Evolutionary conservation across 2,888 invertebrate species (phyloP).

Genomic region (Phragmatobia fuliginosa): DNA sequence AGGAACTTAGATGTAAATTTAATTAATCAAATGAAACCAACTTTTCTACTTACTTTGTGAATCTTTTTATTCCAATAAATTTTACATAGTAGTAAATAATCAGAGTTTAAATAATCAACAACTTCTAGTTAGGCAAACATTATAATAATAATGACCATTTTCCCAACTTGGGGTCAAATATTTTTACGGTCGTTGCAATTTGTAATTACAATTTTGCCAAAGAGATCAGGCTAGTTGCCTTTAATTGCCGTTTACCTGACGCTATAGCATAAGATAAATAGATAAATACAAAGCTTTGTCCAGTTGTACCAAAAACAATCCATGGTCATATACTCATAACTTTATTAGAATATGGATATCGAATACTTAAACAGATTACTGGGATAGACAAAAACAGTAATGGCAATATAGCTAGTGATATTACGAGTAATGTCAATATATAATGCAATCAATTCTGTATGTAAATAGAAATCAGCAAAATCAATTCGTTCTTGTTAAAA

Average conservation of each 20-base stretch:
- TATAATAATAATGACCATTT: not conserved
- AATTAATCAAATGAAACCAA: not conserved
- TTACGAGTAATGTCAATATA: no score
- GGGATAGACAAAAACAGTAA: not conserved
- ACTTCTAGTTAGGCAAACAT: no score
- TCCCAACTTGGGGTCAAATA: not conserved
- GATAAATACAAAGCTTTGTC: no score
- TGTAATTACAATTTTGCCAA: not conserved
- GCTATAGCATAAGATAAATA: no score
- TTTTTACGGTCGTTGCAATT: not conserved
- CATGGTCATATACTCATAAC: not conserved
- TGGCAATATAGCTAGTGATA: not conserved
- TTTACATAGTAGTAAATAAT: not conserved
- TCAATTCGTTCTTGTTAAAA: slow-evolving; percentile 1
- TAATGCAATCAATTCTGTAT: not conserved
- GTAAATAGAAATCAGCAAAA: not conserved
- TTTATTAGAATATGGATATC: no score
- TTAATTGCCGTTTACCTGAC: not conserved
- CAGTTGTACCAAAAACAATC: no score
- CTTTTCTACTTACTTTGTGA: not conserved
- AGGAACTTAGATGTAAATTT: not conserved
- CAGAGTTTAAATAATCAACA: not conserved
- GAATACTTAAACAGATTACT: no score
- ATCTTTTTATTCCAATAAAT: not conserved
- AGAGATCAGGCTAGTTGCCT: not conserved